Conservation (phyloP, 2,797 vertebrate genomes). For the Lacerta viridis region DNA sequence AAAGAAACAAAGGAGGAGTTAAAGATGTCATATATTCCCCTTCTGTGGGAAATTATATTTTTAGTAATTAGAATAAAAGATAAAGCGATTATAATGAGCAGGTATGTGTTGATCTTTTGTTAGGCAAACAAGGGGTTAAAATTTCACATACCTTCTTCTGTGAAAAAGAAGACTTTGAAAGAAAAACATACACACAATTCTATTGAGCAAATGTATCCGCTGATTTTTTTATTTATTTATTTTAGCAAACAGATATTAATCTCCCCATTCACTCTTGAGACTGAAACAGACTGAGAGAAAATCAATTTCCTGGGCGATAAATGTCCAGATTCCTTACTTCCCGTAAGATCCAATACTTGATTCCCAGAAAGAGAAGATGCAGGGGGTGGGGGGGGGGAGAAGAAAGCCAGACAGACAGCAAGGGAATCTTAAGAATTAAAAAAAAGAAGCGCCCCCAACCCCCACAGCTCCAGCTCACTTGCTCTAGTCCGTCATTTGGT, state of each 20-base stretch:
- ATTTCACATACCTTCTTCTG: not conserved
- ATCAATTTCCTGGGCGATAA: constrained; percentile 45
- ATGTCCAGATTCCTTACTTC: constrained; percentile 35
- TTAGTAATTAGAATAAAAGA: too few species aligned
- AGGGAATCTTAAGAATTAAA: not conserved
- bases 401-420: not conserved
- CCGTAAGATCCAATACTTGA: constrained; percentile 45
- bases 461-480: not conserved
- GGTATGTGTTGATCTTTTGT: not conserved
- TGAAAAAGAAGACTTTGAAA: not conserved
- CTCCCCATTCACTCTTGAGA: constrained; percentile 8
- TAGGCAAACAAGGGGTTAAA: not conserved
- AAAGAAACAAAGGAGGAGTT: not conserved
- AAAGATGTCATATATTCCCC: not conserved
- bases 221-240: not conserved
- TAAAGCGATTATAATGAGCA: not conserved
- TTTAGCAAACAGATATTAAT: constrained; percentile 19
- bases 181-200: not conserved
- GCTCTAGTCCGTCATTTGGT: not conserved
- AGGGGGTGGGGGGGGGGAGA: accelerated
- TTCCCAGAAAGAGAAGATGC: constrained; percentile 36
- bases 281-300: constrained; percentile 29
- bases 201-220: not conserved
- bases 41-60: not conserved
- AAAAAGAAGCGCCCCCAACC: not conserved